Base-by-base conservation (phyloP, 2,113 vertebrate genomes). In the Labeo rohita region DNA sequence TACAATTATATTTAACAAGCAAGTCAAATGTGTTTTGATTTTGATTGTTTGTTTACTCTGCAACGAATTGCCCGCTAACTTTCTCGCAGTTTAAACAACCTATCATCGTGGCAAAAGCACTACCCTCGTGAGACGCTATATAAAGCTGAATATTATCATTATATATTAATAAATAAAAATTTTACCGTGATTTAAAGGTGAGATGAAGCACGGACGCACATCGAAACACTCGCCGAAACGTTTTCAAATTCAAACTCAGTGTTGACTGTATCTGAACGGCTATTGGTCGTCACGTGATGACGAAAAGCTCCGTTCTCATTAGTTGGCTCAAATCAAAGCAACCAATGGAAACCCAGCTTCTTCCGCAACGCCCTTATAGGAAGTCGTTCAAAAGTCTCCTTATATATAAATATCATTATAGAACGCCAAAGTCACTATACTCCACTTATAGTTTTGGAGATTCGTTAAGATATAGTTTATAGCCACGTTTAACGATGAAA, bases 171-270 rank as follows among this genome's bases (percentile, higher is more conserved):
- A 0, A 28, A 52, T 34, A 1, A 5, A 1, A 2, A 16, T 82
- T 68, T 82, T 82, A 82, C 80, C 80, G 80, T 82, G 45, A 65
- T 34, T 68, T 52, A 8, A 21, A 13, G 23, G 2, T 11, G 61
- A 59, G 18, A 12, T 18, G 18, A 78, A 39, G 9, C 0, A 11
- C 10, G 12, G 28, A 77, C 13, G 13, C 28, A 10, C 77, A 45
- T 45, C 7, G 12, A 63, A 43, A 16, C 78, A 2, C 1, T 28
- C 12, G 1, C 47, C 21, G 63, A 82, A 70, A 65, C 78, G 15
- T 82, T 66, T 68, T 68, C 80, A 82, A 68, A 82, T 82, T 82
- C 80, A 82, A 82, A 82, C 43, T 81, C 23, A 3, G 59, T 18
- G 54, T 13, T 3, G 10, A 52, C 10, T 82, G 63, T 49, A 18